A percentile compares a stretch with the other conserved stretches of the same genome.
These are phyloP conservation scores for Macrosoma leucophasiata DNA, from an alignment of 2,888 invertebrate genomes.

Conservation along the genomic window DNA sequence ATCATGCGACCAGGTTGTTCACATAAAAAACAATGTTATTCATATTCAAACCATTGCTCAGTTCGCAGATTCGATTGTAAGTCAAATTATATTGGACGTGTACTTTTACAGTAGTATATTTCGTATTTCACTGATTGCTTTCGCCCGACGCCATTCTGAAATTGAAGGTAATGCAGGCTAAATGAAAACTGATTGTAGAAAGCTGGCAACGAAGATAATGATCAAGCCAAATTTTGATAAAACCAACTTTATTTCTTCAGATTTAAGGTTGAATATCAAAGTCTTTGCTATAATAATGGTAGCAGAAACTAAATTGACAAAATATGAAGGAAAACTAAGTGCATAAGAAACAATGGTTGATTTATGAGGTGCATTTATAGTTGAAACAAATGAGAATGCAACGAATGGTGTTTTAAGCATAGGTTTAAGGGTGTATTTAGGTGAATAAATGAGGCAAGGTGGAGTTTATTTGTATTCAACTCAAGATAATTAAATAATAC, in stretches of 20 bases:
- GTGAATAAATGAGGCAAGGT: too few relatives aligned
- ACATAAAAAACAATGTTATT: too few relatives aligned
- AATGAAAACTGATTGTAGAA: slow-evolving; percentile 39
- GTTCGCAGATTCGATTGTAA: too few relatives aligned
- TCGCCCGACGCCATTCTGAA: slow-evolving; percentile 39
- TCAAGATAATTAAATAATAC: too few relatives aligned
- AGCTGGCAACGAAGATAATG: slow-evolving; percentile 23
- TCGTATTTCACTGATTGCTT: slow-evolving; percentile 47
- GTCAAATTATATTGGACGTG: slow-evolving; percentile 31
- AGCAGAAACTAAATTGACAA: slow-evolving; percentile 20
- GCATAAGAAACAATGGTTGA: slow-evolving; percentile 28
- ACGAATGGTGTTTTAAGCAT: too few relatives aligned
- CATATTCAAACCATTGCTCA: too few relatives aligned
- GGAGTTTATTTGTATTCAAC: too few relatives aligned
- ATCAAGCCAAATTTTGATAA: slow-evolving; percentile 8
- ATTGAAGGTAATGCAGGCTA: slow-evolving; percentile 41
- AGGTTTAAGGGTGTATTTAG: too few relatives aligned
- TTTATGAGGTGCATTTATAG: too few relatives aligned
- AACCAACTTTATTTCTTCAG: slow-evolving; percentile 14
- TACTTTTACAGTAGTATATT: slow-evolving; percentile 43
- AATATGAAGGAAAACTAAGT: slow-evolving; percentile 25
- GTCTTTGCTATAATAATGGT: too few relatives aligned
- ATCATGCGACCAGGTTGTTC: too few relatives aligned
- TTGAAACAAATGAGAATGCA: too few relatives aligned
- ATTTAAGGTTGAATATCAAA: slow-evolving; percentile 13